Base-by-base conservation (phyloP, 2,888 invertebrate genomes). In the Tachina fera region DNA sequence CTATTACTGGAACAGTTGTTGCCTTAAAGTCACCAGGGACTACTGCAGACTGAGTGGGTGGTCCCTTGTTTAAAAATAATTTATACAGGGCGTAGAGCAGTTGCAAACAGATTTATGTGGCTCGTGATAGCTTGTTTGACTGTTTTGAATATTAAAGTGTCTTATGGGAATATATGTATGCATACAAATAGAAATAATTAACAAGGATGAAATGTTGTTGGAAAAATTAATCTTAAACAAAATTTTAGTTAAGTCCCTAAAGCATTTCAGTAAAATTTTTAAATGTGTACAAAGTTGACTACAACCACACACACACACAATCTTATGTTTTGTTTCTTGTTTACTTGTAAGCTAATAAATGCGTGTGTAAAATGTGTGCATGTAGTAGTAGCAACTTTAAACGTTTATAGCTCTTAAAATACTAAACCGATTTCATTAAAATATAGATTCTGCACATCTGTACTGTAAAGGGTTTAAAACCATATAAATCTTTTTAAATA, bases 141-240 rank as follows among this genome's bases (percentile, higher is more conserved):
- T 31, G 22, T 10, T 68, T 49, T 31, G 68, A 51, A 31, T 51
- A 68, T 51, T 49, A 39, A 67, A 31, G 31, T 47, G 31, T 49
- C 49, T 67, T 14, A 11, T 10, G 49, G 67, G 67, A 9, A 49
- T 4, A 49, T n/a, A 31, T 31, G 31, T 31, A 31, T 31, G 31
- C 4, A 10, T 10, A 9, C 31, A n/a, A 1, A 49, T 22, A 2
- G 31, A 49, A 67, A 45, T 22, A 45, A 65, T 45, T 19, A 22
- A 45, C 5, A 47, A 19, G 31, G 6, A 31, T 31, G 6, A 31
- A 31, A 31, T 31, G 31, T 6, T 31, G 5, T 14, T 1, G 1
- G 31, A 67, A 22, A 56, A 49, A 67, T 31, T 51, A 8, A 16
- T 9, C 8, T 16, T 4, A 19, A 13, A 16, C 11, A 6, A 31